Conservation (phyloP, 35 echinoderm and acorn worm species). For the Apostichopus californicus region DNA sequence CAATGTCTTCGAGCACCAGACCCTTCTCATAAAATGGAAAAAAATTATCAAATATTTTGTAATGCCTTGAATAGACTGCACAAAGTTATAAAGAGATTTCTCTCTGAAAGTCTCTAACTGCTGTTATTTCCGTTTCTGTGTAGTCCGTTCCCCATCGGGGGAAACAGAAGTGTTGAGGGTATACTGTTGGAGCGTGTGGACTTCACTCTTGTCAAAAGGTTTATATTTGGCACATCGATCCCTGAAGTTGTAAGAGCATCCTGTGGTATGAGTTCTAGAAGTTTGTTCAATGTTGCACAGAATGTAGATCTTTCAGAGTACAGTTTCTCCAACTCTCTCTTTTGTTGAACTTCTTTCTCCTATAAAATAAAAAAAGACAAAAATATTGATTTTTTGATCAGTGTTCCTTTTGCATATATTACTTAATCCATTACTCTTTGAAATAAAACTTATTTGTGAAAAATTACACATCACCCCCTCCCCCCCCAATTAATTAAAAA, state of each 20-base stretch:
- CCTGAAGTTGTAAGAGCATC: background rate
- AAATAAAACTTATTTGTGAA: background rate
- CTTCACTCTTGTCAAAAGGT: background rate
- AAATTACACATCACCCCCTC: background rate
- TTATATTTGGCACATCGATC: background rate
- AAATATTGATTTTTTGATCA: too few relatives aligned
- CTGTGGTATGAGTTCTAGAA: conserved; percentile 15
- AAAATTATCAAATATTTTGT: too few relatives aligned
- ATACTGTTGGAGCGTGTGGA: background rate
- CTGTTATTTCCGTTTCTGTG: background rate
- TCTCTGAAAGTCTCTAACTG: background rate
- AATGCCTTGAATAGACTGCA: too few relatives aligned
- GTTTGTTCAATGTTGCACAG: conserved; percentile 9
- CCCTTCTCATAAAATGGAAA: too few relatives aligned
- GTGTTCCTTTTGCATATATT: too few relatives aligned
- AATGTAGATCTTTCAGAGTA: conserved; percentile 21
- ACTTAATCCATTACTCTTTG: background rate
- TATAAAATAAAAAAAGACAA: background rate
- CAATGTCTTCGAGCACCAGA: too few relatives aligned
- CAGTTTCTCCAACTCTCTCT: conserved; percentile 5
- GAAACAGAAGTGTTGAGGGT: background rate
- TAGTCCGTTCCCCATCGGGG: background rate
- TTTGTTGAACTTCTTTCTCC: conserved; percentile 30
- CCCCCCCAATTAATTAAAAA: background rate
- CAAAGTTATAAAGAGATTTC: too few relatives aligned